Conservation (phyloP, 2,113 vertebrate species). For the Odontophorus gujanensis region DNA sequence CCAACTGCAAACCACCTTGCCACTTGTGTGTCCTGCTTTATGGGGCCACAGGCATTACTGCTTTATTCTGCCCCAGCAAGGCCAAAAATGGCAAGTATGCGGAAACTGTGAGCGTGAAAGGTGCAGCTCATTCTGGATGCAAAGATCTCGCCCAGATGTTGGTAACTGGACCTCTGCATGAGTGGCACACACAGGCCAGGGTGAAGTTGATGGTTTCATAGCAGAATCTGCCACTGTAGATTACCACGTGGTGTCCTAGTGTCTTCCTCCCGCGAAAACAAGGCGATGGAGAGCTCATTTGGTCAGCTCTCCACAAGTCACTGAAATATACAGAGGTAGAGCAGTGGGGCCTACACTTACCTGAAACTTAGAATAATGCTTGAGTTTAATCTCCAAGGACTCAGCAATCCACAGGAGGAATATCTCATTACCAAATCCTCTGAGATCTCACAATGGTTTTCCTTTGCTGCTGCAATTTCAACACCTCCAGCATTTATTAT, state of each 20-base stretch:
- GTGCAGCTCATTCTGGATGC: too few species aligned
- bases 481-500: neutral
- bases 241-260: neutral
- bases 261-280: neutral
- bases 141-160: neutral
- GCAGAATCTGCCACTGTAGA: neutral
- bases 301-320: neutral
- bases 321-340: accelerated
- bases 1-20: neutral
- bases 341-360: neutral
- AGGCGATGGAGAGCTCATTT: neutral
- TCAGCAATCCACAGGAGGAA: neutral
- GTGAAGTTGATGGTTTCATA: neutral
- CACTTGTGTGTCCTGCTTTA: neutral
- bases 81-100: neutral
- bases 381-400: neutral
- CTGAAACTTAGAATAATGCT: neutral
- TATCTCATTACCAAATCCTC: neutral
- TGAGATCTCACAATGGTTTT: neutral
- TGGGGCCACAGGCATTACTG: neutral
- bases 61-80: neutral
- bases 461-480: neutral
- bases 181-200: neutral
- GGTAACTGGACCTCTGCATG: neutral
- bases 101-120: neutral